Evolutionary conservation across 2,888 invertebrate species (phyloP).

Genomic region (Phyllotreta cruciferae): DNA sequence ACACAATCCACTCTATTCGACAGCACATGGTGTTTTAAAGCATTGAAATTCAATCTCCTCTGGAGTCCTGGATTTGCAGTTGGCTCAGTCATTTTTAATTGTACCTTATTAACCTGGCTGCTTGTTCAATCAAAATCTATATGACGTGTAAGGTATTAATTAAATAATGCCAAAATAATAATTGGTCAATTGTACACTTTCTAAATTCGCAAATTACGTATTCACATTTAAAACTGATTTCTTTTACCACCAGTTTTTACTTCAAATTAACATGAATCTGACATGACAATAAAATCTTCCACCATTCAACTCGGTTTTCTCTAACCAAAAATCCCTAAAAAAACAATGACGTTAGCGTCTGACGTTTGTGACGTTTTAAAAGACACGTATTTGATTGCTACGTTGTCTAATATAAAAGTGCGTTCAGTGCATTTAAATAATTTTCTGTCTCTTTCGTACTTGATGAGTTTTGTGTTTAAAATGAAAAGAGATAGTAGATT

Average conservation of each 20-base stretch:
- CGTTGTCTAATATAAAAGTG: slow-evolving; percentile 1
- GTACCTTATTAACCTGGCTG: slow-evolving; percentile 12
- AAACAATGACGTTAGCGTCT: no score
- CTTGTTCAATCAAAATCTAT: not conserved
- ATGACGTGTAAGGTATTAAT: no score
- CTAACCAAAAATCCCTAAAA: not conserved
- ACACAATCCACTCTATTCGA: slow-evolving; percentile 87
- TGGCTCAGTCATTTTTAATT: slow-evolving; percentile 32
- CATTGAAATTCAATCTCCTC: slow-evolving; percentile 65
- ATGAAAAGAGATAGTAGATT: no score
- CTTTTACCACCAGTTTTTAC: slow-evolving; percentile 2
- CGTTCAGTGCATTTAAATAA: not conserved
- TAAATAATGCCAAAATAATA: no score
- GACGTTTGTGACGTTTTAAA: no score
- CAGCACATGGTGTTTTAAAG: slow-evolving; percentile 75
- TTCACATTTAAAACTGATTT: slow-evolving; percentile 8
- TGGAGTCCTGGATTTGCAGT: slow-evolving; percentile 23
- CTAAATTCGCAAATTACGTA: slow-evolving; percentile 15
- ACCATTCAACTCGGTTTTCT: not conserved
- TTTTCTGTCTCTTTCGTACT: no score
- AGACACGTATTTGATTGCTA: not conserved
- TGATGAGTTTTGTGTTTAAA: no score
- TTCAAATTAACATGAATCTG: slow-evolving; percentile 7
- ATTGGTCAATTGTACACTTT: slow-evolving; percentile 14
- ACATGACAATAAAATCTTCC: not conserved